Conservation (phyloP, 2,888 invertebrate genomes). For the Aphidoletes aphidimyza region DNA sequence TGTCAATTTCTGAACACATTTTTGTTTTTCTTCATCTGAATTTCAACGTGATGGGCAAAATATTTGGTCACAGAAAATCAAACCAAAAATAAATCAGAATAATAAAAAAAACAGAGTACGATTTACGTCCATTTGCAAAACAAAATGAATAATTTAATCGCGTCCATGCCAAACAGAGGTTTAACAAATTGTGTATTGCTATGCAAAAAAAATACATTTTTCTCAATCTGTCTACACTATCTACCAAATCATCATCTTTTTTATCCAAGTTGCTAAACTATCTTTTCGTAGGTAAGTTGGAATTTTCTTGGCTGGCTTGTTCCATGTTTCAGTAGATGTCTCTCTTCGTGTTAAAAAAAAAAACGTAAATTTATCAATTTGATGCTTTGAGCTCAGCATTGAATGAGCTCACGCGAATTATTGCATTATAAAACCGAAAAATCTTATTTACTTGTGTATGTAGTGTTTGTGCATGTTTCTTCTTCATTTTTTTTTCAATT, state of each 20-base stretch:
- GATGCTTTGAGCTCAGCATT: background rate
- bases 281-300: conserved; percentile 51
- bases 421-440: background rate
- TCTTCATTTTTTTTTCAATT: background rate
- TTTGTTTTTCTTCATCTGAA: background rate
- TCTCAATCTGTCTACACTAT: conserved; percentile 37
- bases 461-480: conserved; percentile 10
- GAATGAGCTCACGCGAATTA: background rate
- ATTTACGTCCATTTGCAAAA: too few species aligned
- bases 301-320: conserved; percentile 47
- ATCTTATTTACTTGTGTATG: background rate
- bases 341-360: background rate
- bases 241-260: conserved; percentile 40
- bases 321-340: conserved; percentile 25
- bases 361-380: background rate
- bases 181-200: conserved; percentile 5
- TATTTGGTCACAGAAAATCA: too few species aligned
- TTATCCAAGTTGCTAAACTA: conserved; percentile 41
- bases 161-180: conserved; percentile 31
- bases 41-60: background rate
- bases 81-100: too few species aligned
- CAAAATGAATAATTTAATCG: too few species aligned
- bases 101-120: too few species aligned
- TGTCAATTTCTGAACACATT: background rate
- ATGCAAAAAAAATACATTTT: background rate